Evolutionary conservation across 2,113 vertebrate genomes (phyloP), one percentile per base, ranked within the genome.

Genomic region (Polyodon spathula): DNA sequence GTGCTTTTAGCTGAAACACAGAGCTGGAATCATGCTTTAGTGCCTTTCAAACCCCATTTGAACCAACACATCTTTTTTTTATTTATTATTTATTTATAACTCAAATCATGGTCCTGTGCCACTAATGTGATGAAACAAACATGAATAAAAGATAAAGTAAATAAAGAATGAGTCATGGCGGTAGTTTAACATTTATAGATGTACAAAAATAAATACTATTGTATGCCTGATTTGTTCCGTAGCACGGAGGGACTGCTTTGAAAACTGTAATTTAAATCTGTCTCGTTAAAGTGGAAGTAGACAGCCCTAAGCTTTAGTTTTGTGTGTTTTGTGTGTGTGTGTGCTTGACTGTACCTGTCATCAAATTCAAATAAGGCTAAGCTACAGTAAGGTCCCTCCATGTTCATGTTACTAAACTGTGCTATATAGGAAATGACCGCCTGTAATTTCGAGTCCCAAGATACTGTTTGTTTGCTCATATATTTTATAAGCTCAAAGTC

Each of bases 1-100:
- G 43, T 61, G 59, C 27, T 42, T 17, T 60, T 56, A 57, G 53
- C 42, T 52, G 11, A 60, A 56, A 66, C 53, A 46, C 53, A 58
- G 62, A 60, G 69, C 61, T 40, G 17, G 56, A 65, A 63, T 58
- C 55, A 46, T 48, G 27, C 37, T 37, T 44, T 41, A 27, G 44
- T 40, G 9, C 46, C 40, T 53, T 41, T 64, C 43, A 9, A 54
- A 40, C 61, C 16, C 58, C 39, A 65, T 57, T 58, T 52, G 50
- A 51, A n/a, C 57, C 52, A 37, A 65, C 57, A 59, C 42, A 10
- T 60, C 37, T 64, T 59, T 53, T 6, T 54, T 55, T 64, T 64
- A 52, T 7, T 55, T 55, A 59, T 64, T 27, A 37, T 68, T 51
- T 66, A 66, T 67, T 65, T 58, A 60, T 61, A 57, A 59, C 62